phyloP scores from a whole-genome alignment of 1,140 invertebrate species.

The Tetragnatha versicolor region DNA sequence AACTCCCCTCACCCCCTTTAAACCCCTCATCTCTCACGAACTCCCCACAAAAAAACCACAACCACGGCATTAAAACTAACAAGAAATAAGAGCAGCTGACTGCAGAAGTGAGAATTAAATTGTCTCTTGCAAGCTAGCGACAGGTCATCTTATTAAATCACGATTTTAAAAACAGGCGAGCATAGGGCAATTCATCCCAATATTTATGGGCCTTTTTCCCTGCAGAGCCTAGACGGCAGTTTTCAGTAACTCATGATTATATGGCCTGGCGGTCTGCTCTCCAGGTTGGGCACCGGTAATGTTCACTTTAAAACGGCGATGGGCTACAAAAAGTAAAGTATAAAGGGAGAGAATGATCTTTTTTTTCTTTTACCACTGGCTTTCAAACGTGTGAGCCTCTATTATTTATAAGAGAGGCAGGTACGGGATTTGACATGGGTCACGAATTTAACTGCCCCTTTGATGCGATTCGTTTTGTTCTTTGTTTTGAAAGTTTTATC shows the following conservation, averaged over 20 bases:
- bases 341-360: background rate
- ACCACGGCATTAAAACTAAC: no score
- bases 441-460: background rate
- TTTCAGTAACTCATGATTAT: constrained; percentile 41
- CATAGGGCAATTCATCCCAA: constrained; percentile 10
- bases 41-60: no score
- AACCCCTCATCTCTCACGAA: background rate
- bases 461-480: background rate
- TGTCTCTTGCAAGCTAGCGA: constrained; percentile 1
- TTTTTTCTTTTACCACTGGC: background rate
- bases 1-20: background rate
- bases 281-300: background rate
- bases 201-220: constrained; percentile 8
- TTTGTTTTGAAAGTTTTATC: constrained; percentile 10
- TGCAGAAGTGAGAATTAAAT: constrained; percentile 17
- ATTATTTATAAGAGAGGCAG: constrained; percentile 8
- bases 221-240: background rate
- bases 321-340: background rate
- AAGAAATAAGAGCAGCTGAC: background rate
- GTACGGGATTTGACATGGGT: background rate
- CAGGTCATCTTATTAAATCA: constrained; percentile 44
- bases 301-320: background rate
- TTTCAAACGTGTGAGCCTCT: constrained; percentile 10
- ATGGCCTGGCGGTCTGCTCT: background rate
- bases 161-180: constrained; percentile 15